A percentile compares a stretch with the other conserved stretches of the same genome.
phyloP scores from a whole-genome alignment of 2,888 invertebrate species.

The Drosophila pegasa region DNA sequence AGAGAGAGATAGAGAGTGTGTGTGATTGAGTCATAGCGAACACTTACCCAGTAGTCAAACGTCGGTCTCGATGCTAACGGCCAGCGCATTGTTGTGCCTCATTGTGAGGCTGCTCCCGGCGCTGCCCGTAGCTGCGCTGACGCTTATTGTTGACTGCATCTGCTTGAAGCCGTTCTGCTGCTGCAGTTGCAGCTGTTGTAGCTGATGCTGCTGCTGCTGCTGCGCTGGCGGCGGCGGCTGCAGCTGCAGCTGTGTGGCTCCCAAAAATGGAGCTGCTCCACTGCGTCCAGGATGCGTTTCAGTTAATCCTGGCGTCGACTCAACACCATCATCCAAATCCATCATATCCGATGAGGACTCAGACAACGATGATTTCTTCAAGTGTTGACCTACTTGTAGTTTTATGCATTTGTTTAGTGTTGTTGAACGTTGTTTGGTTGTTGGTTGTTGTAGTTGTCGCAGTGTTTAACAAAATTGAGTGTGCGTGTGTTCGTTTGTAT shows the following conservation, averaged over 20 bases:
- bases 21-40: constrained; percentile 32
- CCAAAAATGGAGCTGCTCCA: constrained; percentile 85
- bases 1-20: constrained; percentile 1
- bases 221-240: constrained; percentile 52
- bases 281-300: constrained; percentile 84
- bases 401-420: constrained; percentile 76
- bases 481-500: constrained; percentile 1
- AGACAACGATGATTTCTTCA: constrained; percentile 94
- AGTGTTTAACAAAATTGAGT: constrained; percentile 37
- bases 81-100: constrained; percentile 93
- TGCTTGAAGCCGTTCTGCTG: constrained; percentile 80
- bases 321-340: constrained; percentile 95
- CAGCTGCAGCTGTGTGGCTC: constrained; percentile 75
- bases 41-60: constrained; percentile 96
- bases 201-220: constrained; percentile 63
- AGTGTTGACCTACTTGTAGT: constrained; percentile 90
- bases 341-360: constrained; percentile 96
- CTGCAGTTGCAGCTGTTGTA: constrained; percentile 71
- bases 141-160: constrained; percentile 76
- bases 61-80: constrained; percentile 96
- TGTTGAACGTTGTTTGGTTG: constrained; percentile 36
- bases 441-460: constrained; percentile 31
- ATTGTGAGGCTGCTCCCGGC: constrained; percentile 88
- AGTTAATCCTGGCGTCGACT: constrained; percentile 85
- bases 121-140: constrained; percentile 69